Evolutionary conservation across 2,113 vertebrate genomes (phyloP).

Genomic region (Eulacestoma nigropectus): DNA sequence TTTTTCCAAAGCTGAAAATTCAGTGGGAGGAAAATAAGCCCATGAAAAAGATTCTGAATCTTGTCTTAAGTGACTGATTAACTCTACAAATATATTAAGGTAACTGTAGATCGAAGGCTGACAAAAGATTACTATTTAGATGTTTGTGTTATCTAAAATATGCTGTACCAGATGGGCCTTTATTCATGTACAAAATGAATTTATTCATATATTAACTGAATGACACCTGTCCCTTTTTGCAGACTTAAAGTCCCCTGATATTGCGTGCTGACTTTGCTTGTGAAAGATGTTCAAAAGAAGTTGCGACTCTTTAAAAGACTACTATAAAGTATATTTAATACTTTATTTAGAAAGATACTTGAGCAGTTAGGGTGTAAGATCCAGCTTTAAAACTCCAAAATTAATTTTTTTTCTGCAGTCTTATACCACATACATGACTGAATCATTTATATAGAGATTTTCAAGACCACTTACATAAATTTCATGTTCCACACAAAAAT

Average conservation of each 20-base stretch:
- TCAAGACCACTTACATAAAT: not conserved
- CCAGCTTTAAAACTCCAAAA: not conserved
- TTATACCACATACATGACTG: not conserved
- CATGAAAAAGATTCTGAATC: not conserved
- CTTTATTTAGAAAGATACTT: not conserved
- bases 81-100: not conserved
- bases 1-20: not conserved
- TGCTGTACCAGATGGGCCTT: not conserved
- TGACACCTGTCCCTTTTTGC: not conserved
- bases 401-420: not conserved
- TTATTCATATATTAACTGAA: not conserved
- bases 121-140: not conserved
- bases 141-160: not conserved
- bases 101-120: not conserved
- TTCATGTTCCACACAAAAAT: not conserved
- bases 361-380: not conserved
- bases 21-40: not conserved
- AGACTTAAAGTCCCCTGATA: not conserved
- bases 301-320: not conserved
- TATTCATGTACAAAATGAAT: not conserved
- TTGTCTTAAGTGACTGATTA: not conserved
- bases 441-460: not conserved
- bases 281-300: not conserved
- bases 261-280: not conserved
- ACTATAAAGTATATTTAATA: not conserved